Base-by-base conservation (phyloP, 2,797 vertebrate genomes). In the Leucoraja ocellata region DNA sequence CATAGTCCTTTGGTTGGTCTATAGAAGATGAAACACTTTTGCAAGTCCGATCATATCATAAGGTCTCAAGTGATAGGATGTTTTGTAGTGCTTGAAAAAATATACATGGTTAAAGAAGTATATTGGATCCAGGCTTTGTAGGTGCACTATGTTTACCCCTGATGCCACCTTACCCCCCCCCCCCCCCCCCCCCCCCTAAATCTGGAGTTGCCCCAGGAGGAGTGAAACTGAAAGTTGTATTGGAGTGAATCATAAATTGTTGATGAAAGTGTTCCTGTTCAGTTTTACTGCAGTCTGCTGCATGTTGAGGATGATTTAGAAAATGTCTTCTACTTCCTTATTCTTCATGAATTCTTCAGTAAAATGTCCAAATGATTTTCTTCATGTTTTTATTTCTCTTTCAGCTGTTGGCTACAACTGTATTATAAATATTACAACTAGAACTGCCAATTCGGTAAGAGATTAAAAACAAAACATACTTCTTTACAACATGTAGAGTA, bases 381-480 rank as follows among this genome's bases (percentile, higher is more conserved):
- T 94, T 95, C 84, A 79, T 77, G 94, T 32, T 93, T 77, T 46
- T 46, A 46, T 46, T 93, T 94, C 81, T 93, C 94, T 95, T 96
- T 94, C 93, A 99, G 99, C 98, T 96, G 98, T 99, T 88, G 99
- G 99, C 95, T 99, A 99, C 96, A 99, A 99, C 96, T 99, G 98
- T 86, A 96, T 99, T 95, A 97, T 99, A 95, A 99, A 97, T 95
- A 99, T 99, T 95, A 99, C 98, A 95, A 99, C 98, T 94, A 98
- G 99, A 95, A 98, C 98, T 86, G 98, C 99, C 91, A 99, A 99
- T 95, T 99, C 99, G 1, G 98, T 99, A 96, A 98, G 97, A 97
- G 94, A 68, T 58, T 83, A 61, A 94, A 93, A n/a, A 46, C 46
- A 46, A 93, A 78, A 32, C n/a, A 13, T 74, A 25, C 4, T 93